phyloP scores from a whole-genome alignment of 2,888 invertebrate genomes.

The Aradus depressus region DNA sequence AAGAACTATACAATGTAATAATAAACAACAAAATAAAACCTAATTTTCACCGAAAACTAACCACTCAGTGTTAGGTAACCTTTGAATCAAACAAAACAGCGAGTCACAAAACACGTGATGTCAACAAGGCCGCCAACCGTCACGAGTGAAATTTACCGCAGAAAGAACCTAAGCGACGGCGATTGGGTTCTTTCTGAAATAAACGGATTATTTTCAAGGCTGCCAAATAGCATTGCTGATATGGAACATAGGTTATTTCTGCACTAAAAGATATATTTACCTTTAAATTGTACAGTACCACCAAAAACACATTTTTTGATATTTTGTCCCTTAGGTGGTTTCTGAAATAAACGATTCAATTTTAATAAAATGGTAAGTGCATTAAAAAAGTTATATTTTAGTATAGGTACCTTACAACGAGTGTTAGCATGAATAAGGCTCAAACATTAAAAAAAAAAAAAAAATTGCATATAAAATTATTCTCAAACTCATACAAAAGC shows the following conservation, averaged over 20 bases:
- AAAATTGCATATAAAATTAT: too few relatives aligned
- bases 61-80: too few relatives aligned
- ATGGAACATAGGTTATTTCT: constrained; percentile 14
- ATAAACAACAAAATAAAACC: background rate
- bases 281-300: constrained; percentile 5
- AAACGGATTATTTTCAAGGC: constrained; percentile 18
- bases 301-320: background rate
- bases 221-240: constrained; percentile 15
- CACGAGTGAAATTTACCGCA: constrained; percentile 17
- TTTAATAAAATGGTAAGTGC: too few relatives aligned
- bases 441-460: too few relatives aligned
- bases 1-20: background rate
- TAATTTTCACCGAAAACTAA: too few relatives aligned
- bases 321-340: too few relatives aligned
- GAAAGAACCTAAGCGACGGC: constrained; percentile 16
- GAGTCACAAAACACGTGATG: too few relatives aligned
- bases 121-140: background rate
- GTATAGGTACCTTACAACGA: too few relatives aligned
- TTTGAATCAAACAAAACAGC: background rate
- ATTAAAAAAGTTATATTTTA: too few relatives aligned
- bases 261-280: constrained; percentile 18
- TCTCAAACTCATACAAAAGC: too few relatives aligned
- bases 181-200: constrained; percentile 19
- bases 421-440: too few relatives aligned
- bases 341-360: too few relatives aligned